Base-by-base conservation (phyloP, 2,888 invertebrate species). In the Pasiphila rectangulata region DNA sequence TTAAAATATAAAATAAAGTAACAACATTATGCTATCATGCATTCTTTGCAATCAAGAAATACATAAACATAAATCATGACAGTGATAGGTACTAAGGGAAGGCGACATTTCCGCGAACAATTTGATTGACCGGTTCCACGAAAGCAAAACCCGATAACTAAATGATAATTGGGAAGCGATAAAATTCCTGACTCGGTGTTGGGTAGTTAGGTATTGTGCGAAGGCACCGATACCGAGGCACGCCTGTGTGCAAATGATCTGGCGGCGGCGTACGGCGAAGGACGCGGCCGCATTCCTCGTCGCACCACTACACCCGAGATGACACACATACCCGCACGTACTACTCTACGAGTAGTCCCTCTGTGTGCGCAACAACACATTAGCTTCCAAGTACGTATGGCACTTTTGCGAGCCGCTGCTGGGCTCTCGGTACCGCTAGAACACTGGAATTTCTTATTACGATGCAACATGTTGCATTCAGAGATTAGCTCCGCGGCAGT, bases 231-330 rank as follows among this genome's bases (percentile, higher is more conserved):
- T 49, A 69, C 69, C 63, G 67, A 37, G 61, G 72, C 73, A 67
- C 69, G 82, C 67, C 76, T 79, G 79, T 84, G 83, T 84, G 87
- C 85, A 84, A 85, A 84, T 84, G 84, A 83, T 79, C 75, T 77
- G 77, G 69, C 72, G 73, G 32, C 72, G 72, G 69, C 76, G 81
- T 80, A 79, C 78, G 78, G 67, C 83, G 86, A 87, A 87, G 87
- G 87, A 87, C 87, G 85, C 77, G 86, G 77, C 85, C 87, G 86
- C 87, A 87, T 87, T 87, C 87, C 87, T 62, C 67, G 61, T 69
- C 75, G 67, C 79, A 78, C 81, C 69, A 77, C 72, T 68, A 78
- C 82, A 79, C 59, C 57, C 69, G 71, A 75, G 75, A 76, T 79
- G 83, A 72, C 83, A 80, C 76, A 83, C 81, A 84, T 84, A 83